These are phyloP conservation scores for Agrilus mali DNA, from an alignment of 2,888 invertebrate species.

Conservation along the genomic window DNA sequence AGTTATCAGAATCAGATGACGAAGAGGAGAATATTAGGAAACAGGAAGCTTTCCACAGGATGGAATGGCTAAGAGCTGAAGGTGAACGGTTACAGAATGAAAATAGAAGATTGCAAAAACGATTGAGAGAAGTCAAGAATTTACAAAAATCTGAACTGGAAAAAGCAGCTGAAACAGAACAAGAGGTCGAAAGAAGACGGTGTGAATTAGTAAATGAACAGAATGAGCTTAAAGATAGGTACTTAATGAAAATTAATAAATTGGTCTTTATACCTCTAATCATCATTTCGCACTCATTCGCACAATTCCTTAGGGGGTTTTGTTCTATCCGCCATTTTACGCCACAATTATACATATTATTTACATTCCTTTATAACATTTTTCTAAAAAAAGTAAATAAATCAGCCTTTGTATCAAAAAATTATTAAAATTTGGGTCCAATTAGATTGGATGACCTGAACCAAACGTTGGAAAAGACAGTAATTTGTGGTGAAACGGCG, in stretches of 20 bases:
- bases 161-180: constrained; percentile 16
- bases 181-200: constrained; percentile 21
- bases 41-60: constrained; percentile 29
- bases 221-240: constrained; percentile 21
- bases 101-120: constrained; percentile 23
- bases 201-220: constrained; percentile 23
- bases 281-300: no score
- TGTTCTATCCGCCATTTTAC: no score
- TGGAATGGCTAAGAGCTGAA: constrained; percentile 31
- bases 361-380: no score
- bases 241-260: neutral
- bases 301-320: no score
- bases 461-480: constrained; percentile 23
- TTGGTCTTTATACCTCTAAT: no score
- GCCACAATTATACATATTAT: no score
- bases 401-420: no score
- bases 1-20: constrained; percentile 13
- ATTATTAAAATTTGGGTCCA: neutral
- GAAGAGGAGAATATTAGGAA: constrained; percentile 23
- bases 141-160: constrained; percentile 22
- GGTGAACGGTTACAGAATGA: constrained; percentile 29
- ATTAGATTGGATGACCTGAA: constrained; percentile 23
- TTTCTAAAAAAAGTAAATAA: no score
- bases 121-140: constrained; percentile 23
- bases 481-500: constrained; percentile 22